phyloP scores from a whole-genome alignment of 2,888 invertebrate genomes.

The Eremobia ochroleuca region DNA sequence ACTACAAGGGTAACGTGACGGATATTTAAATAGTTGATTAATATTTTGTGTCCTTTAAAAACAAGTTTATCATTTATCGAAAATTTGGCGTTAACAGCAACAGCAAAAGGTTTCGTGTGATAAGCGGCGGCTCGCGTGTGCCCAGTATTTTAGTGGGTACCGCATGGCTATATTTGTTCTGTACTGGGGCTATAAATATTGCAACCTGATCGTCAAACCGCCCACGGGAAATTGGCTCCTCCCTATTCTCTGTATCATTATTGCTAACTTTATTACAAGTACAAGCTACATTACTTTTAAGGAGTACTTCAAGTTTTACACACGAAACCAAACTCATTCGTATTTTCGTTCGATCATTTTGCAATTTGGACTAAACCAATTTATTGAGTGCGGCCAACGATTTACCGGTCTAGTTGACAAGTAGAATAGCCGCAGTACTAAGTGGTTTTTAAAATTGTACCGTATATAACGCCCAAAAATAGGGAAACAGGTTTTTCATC shows the following conservation, averaged over 20 bases:
- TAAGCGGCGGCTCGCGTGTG: constrained; percentile 76
- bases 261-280: constrained; percentile 62
- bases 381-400: constrained; percentile 26
- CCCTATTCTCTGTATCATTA: constrained; percentile 69
- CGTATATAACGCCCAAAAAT: constrained; percentile 6
- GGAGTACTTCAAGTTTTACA: constrained; percentile 27
- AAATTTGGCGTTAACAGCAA: constrained; percentile 29
- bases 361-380: constrained; percentile 37
- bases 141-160: constrained; percentile 66
- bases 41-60: constrained; percentile 27
- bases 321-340: constrained; percentile 23
- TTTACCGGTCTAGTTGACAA: constrained; percentile 55
- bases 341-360: constrained; percentile 40
- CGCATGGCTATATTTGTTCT: constrained; percentile 67
- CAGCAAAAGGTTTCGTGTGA: constrained; percentile 69
- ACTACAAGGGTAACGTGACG: constrained; percentile 33
- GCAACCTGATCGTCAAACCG: constrained; percentile 75
- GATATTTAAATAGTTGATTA: constrained; percentile 42
- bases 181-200: constrained; percentile 76
- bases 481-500: constrained; percentile 6
- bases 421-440: constrained; percentile 14
- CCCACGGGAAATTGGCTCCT: constrained; percentile 78
- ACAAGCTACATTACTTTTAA: constrained; percentile 34
- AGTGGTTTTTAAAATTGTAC: constrained; percentile 11
- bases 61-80: constrained; percentile 28